Base-by-base conservation (phyloP, 1,140 invertebrate genomes). In the Cydia pomonella region DNA sequence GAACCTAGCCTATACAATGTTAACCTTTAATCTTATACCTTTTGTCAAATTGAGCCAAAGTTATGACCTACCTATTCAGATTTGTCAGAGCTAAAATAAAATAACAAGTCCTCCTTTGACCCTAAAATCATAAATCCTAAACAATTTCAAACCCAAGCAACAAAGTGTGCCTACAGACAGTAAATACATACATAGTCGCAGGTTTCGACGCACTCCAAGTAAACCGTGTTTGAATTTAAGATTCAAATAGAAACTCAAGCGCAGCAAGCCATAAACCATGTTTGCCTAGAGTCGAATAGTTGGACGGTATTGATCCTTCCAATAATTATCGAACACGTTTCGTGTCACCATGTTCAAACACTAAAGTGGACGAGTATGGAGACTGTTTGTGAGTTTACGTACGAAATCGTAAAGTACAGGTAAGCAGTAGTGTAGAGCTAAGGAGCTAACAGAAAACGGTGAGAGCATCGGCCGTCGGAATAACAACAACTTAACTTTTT, bases 261-360 rank as follows among this genome's bases (percentile, higher is more conserved):
- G 75, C 77, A 82, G 80, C 77, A 81, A 78, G 79, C 84, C 89
- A 82, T 92, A 92, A 92, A 92, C 84, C 83, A 79, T 88, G 87
- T 92, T 91, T 89, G 85, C 85, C 73, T 76, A 91, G 86, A 81
- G 84, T 90, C 91, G 88, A 90, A 92, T 91, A 87, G 83, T 91
- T 90, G 86, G 83, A 85, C 84, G 86, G 82, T 92, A 92, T 92
- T 92, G 90, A 92, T 92, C 90, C 89, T 92, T 93, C 91, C 86
- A 93, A 93, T 93, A 93, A 93, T 93, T 92, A 93, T 93, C 87
- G 91, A 87, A 87, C 90, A 93, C 89, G 91, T 92, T 92, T 91
- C 90, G 87, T 92, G 90, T 92, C 87, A 90, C 89, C 83, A 91
- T 88, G 90, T 88, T 87, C 86, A 86, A 87, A 84, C 82, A 85